These are phyloP conservation scores for Lypha dubia DNA, from an alignment of 2,888 invertebrate species.

Conservation along the genomic window DNA sequence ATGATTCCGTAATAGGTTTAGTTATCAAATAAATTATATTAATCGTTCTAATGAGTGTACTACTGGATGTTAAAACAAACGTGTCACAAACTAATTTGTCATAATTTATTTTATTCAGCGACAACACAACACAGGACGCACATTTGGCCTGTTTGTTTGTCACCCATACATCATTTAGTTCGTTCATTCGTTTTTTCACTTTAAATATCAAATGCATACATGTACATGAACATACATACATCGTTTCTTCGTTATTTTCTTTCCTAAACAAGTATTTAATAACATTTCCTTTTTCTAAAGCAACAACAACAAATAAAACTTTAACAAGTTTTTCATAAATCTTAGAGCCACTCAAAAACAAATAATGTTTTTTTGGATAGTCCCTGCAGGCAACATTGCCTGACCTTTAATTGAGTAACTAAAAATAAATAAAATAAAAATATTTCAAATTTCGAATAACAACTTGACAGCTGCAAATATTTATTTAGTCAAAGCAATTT, in stretches of 20 bases:
- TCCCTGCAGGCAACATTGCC: neutral
- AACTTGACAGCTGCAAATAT: neutral
- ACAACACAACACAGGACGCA: neutral
- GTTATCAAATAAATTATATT: neutral
- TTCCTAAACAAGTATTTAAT: neutral
- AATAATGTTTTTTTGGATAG: neutral
- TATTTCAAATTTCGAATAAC: too few relatives aligned
- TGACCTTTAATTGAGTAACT: conserved; percentile 12
- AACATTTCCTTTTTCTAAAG: neutral
- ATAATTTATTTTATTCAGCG: neutral
- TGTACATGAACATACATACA: too few relatives aligned
- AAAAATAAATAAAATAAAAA: neutral
- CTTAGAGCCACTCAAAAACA: neutral
- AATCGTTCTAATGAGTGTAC: neutral
- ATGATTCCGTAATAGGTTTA: neutral
- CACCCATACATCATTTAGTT: too few relatives aligned
- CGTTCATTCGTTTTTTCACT: neutral
- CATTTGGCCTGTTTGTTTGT: neutral
- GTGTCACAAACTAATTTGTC: conserved; percentile 24
- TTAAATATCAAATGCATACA: neutral
- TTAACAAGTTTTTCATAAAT: conserved; percentile 4
- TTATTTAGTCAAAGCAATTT: conserved; percentile 19
- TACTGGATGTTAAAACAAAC: too few relatives aligned
- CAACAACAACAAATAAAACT: neutral
- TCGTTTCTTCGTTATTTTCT: neutral